Evolutionary conservation across 2,113 vertebrate genomes (phyloP).

Genomic region (Trogon surrucura): DNA sequence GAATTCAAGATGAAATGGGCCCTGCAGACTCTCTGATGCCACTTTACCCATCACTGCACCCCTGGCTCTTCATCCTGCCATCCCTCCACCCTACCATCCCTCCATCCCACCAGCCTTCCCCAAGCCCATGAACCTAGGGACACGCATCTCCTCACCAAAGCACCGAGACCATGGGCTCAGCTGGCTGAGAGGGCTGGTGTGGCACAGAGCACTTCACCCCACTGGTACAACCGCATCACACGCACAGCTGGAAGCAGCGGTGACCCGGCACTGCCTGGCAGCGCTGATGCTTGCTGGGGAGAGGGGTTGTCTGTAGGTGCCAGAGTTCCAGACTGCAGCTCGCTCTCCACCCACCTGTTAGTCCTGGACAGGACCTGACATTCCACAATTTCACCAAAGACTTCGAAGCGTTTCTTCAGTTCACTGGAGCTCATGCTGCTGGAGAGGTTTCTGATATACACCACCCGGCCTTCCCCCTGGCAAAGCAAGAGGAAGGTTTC

Average conservation of each 20-base stretch:
- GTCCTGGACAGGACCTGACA: constrained; percentile 91
- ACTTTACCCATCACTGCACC: neutral
- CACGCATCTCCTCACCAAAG: neutral
- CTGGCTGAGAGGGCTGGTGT: accelerated
- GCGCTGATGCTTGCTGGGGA: neutral
- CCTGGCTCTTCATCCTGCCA: neutral
- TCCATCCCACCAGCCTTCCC: neutral
- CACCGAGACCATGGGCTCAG: accelerated
- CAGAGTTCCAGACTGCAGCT: neutral
- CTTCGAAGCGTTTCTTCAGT: constrained; percentile 93
- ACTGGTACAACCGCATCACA: neutral
- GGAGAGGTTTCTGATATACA: constrained; percentile 93
- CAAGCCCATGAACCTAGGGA: neutral
- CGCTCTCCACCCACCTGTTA: constrained; percentile 74
- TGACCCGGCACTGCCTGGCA: neutral
- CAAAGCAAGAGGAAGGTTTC: constrained; percentile 8
- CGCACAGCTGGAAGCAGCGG: neutral
- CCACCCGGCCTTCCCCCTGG: constrained; percentile 94
- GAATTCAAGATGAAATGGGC: neutral
- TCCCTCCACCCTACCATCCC: neutral
- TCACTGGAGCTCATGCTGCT: constrained; percentile 90
- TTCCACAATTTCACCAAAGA: constrained; percentile 91
- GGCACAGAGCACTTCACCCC: neutral
- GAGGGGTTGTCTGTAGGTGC: neutral
- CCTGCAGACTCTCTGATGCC: neutral